phyloP scores from a whole-genome alignment of 1,140 invertebrate genomes.

The Saccostrea echinata region DNA sequence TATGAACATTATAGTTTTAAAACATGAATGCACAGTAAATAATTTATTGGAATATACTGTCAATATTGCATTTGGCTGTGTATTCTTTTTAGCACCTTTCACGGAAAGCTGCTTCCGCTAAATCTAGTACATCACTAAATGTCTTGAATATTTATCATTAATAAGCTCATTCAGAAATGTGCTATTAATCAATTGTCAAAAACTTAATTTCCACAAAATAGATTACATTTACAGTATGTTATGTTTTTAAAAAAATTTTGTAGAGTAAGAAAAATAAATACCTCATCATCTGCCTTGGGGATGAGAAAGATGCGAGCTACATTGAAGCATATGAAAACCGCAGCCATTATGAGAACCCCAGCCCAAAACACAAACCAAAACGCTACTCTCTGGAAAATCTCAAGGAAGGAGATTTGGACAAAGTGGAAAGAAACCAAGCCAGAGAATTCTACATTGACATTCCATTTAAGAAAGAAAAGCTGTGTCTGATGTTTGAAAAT shows the following conservation, averaged over 20 bases:
- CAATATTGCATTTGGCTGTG: too few relatives aligned
- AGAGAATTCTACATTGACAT: slow-evolving; percentile 14
- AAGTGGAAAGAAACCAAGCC: slow-evolving; percentile 19
- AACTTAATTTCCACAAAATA: too few relatives aligned
- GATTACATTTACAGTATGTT: too few relatives aligned
- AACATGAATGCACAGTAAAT: too few relatives aligned
- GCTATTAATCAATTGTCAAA: too few relatives aligned
- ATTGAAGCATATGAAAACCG: not conserved
- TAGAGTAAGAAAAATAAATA: slow-evolving; percentile 20
- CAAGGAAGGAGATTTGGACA: not conserved
- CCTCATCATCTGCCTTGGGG: not conserved
- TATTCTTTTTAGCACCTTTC: too few relatives aligned
- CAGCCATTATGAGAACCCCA: slow-evolving; percentile 1
- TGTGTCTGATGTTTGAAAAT: slow-evolving; percentile 21
- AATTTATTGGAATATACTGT: too few relatives aligned
- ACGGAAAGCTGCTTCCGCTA: too few relatives aligned
- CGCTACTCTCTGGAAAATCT: not conserved
- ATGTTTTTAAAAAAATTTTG: not conserved
- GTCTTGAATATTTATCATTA: too few relatives aligned
- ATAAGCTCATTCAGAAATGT: too few relatives aligned
- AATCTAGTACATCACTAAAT: too few relatives aligned
- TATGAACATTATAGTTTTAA: too few relatives aligned
- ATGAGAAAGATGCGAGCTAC: not conserved
- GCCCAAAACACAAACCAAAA: slow-evolving; percentile 21
- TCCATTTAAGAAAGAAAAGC: slow-evolving; percentile 31